Conservation (phyloP, 2,888 invertebrate species). For the Augochlorella aurata region DNA sequence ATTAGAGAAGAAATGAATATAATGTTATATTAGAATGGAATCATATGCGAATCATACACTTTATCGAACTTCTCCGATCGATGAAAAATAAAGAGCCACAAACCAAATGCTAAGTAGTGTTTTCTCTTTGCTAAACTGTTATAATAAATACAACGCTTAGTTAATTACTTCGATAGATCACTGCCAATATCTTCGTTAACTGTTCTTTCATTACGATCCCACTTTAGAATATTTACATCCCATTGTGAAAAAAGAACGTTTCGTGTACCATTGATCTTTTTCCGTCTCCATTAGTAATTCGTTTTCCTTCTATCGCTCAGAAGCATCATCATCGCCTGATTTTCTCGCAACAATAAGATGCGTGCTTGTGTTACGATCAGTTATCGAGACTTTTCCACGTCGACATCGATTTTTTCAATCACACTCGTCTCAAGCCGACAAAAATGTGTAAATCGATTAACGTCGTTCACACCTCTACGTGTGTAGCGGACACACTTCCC, state of each 20-base stretch:
- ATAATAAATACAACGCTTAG: conserved; percentile 51
- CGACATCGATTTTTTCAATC: conserved; percentile 39
- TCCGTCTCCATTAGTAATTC: conserved; percentile 25
- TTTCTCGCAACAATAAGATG: conserved; percentile 44
- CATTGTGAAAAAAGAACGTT: conserved; percentile 23
- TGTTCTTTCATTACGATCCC: conserved; percentile 20
- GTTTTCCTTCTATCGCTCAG: conserved; percentile 30
- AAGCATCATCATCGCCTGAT: conserved; percentile 40
- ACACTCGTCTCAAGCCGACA: conserved; percentile 48
- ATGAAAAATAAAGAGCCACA: conserved; percentile 43
- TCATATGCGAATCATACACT: conserved; percentile 54
- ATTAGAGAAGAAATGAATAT: conserved; percentile 37
- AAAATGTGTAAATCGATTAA: conserved; percentile 53
- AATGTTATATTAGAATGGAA: conserved; percentile 56
- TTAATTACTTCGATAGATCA: conserved; percentile 50
- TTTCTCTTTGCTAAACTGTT: conserved; percentile 40
- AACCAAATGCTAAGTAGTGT: conserved; percentile 44
- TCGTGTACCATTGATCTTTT: conserved; percentile 37
- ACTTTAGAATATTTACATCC: conserved; percentile 34
- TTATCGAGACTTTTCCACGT: conserved; percentile 41
- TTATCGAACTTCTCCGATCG: conserved; percentile 38
- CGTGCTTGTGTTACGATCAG: conserved; percentile 40
- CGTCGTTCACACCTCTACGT: conserved; percentile 34
- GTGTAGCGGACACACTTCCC: conserved; percentile 31
- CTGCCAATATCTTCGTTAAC: conserved; percentile 54